Base-by-base conservation (phyloP, 2,888 invertebrate genomes). In the Drosophila kuntzei region DNA sequence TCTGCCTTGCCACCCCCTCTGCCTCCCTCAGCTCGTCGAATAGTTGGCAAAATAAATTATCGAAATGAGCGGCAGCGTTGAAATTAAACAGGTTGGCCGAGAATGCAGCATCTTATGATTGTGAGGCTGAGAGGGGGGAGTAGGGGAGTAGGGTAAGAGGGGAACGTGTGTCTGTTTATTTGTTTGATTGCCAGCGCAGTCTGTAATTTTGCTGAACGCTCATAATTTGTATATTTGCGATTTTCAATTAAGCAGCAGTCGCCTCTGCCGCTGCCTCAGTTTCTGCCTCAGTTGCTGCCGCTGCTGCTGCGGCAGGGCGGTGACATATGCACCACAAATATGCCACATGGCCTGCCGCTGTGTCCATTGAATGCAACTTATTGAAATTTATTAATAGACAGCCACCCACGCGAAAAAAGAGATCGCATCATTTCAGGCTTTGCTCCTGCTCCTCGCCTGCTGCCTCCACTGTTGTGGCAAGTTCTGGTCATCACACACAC, bases 41-140 rank as follows among this genome's bases (percentile, higher is more conserved):
- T 73, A 76, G 80, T 80, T 79, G 79, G 87, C 79, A 51, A 81
- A 89, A 85, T 89, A 87, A 86, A 80, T 89, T 79, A 86, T 89
- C 67, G 81, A 80, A 85, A 87, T 81, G 71, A 81, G 89, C 68
- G 70, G 69, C 75, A 62, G 73, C 76, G 80, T 74, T 85, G 87
- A 89, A 89, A 87, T 79, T 89, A 82, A 85, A 89, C 85, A 86
- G 85, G 86, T 85, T 85, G 89, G 84, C 68, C 71, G 51, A 82
- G 67, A 88, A 79, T 76, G 83, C 72, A 59, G 41, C 51, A 55
- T 53, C 70, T 71, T 41, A 37, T 25, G 51, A n/a, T 11, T 14
- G 41, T 6, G n/a, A 11, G 11, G 2, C 4, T 41, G 14, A 36
- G 14, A 2, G 25, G 6, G 3, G 46, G 25, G 39, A 9, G 20